Percentiles rank a stretch among this genome's conserved stretches.
Evolutionary conservation across 2,113 vertebrate genomes (phyloP).

Genomic region (Catharus fuscescens): DNA sequence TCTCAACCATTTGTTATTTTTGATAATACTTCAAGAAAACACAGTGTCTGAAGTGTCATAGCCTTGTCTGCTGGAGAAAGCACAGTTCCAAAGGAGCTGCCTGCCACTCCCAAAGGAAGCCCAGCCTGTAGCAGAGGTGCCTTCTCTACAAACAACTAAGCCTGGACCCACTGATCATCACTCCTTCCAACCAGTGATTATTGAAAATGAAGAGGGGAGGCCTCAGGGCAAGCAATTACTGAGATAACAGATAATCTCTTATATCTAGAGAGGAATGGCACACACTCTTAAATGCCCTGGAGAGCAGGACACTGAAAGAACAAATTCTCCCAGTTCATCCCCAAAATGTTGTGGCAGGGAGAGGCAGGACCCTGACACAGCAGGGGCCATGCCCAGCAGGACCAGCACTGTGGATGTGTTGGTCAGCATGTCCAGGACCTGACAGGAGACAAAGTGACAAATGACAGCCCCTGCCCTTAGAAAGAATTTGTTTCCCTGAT

Average conservation of each 20-base stretch:
- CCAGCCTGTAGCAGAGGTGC: not conserved
- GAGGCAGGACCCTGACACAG: not conserved
- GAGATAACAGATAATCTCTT: not conserved
- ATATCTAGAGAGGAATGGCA: not conserved
- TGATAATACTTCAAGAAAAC: not conserved
- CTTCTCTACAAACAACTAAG: not conserved
- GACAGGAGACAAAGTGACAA: not conserved
- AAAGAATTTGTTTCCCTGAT: not conserved
- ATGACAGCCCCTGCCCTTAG: not conserved
- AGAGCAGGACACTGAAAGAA: not conserved
- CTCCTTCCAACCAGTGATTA: not conserved
- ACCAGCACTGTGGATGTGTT: accelerated
- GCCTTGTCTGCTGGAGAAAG: not conserved
- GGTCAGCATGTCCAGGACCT: not conserved
- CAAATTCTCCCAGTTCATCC: not conserved
- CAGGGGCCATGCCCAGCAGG: not conserved
- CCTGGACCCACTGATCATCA: not conserved
- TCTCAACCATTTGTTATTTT: not conserved
- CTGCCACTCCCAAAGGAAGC: not conserved
- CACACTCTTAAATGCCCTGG: not conserved
- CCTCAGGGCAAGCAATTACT: not conserved
- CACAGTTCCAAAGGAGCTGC: not conserved
- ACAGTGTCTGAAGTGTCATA: not conserved
- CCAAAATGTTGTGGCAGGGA: not conserved
- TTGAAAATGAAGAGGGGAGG: not conserved